phyloP scores from a whole-genome alignment of 53 echinoderm and acorn worm species.

The Actinopyga echinites region DNA sequence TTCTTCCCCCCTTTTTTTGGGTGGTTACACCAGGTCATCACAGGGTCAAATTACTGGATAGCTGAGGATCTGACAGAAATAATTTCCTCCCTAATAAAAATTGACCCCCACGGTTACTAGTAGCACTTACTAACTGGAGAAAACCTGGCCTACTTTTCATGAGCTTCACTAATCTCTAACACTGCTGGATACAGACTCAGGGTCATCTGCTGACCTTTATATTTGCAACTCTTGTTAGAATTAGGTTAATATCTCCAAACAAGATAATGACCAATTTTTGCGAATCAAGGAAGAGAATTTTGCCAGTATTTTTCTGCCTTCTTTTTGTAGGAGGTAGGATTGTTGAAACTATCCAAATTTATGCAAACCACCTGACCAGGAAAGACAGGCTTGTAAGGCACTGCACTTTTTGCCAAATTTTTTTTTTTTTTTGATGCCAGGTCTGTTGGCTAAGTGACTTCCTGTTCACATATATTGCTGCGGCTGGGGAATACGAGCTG shows the following conservation, averaged over 20 bases:
- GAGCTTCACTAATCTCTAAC: constrained; percentile 23
- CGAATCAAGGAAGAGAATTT: constrained; percentile 5
- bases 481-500: too few species aligned
- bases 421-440: too few species aligned
- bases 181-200: constrained; percentile 6
- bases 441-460: too few species aligned
- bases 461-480: too few species aligned
- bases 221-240: constrained; percentile 25
- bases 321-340: constrained; percentile 1
- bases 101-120: constrained; percentile 23
- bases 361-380: too few species aligned
- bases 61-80: neutral
- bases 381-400: too few species aligned
- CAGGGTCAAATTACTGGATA: constrained; percentile 16
- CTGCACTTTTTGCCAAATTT: too few species aligned
- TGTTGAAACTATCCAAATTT: neutral
- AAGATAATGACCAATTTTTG: constrained; percentile 39
- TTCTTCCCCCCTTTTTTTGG: neutral
- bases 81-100: neutral
- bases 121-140: neutral
- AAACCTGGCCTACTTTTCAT: constrained; percentile 31
- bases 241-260: constrained; percentile 36
- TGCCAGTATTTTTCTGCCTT: neutral
- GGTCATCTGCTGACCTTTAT: constrained; percentile 24
- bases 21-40: neutral